Evolutionary conservation across 1,140 invertebrate genomes (phyloP), one percentile per base, ranked within the genome.

Genomic region (Frieseomelitta varia): DNA sequence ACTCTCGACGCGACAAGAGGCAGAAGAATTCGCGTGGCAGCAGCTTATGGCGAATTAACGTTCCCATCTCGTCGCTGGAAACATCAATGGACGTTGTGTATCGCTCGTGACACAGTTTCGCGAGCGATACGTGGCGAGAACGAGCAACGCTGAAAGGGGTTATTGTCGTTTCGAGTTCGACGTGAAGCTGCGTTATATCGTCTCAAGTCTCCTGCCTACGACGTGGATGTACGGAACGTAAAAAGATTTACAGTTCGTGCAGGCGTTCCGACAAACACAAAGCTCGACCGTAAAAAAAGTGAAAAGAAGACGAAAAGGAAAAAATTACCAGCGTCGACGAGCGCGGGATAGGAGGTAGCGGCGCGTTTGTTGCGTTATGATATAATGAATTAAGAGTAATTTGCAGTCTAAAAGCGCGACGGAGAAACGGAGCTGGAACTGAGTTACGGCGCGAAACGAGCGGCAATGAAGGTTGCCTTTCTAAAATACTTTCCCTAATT

Each of bases 381-480:
- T n/a, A 71, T 47, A 56, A 58, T 53, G 67, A 71, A 58, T 71
- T 79, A 58, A 55, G 67, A 47, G 69, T 71, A 58, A 79, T 79
- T 71, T 56, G 34, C 34, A 58, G 53, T 6, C 21, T 47, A 55
- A 47, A 71, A 69, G 53, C 24, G 24, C 65, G 17, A 79, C 19
- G 30, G 51, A 27, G 27, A 39, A 79, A 79, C 65, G 30, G 30
- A 6, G 27, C 30, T 15, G 14, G 17, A 30, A 47, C 12, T 4
- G 34, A 47, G 21, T 77, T 77, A 51, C 55, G 34, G 19, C 30
- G 27, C 53, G 27, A 67, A 53, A 68, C 27, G 47, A 53, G 51
- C 24, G 55, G 30, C 78, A 79, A 79, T 68, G 51, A 55, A 68
- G 19, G 17, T 10, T 69, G 30, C 51, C 51, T 55, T 55, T 21